Conservation (phyloP, 2,797 vertebrate species). For the Phoebastria nigripes region DNA sequence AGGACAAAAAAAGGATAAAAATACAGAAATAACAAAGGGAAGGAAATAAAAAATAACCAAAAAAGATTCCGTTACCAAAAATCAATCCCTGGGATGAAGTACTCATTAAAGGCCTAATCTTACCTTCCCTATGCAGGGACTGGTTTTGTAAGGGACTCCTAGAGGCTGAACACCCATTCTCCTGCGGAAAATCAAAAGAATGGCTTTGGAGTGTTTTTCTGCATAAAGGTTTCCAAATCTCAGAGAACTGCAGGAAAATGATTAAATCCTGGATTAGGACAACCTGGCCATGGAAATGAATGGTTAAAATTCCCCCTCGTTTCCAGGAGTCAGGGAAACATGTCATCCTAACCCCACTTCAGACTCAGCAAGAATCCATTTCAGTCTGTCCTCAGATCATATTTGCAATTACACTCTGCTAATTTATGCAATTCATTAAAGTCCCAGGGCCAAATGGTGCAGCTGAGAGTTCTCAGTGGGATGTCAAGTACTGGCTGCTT, state of each 20-base stretch:
- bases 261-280: neutral
- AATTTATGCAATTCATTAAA: slow-evolving; percentile 9
- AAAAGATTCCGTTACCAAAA: slow-evolving; percentile 54
- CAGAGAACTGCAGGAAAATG: neutral
- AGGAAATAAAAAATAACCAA: slow-evolving; percentile 69
- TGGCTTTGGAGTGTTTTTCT: neutral
- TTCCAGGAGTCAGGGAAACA: slow-evolving; percentile 3
- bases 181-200: neutral
- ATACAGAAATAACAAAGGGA: slow-evolving; percentile 29
- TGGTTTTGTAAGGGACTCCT: neutral
- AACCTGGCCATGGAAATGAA: neutral
- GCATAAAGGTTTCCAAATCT: neutral
- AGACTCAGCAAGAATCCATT: slow-evolving; percentile 5
- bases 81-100: neutral
- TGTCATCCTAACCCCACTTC: slow-evolving; percentile 14
- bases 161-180: neutral
- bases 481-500: neutral
- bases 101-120: slow-evolving; percentile 18
- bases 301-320: neutral
- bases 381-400: neutral
- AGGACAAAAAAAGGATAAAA: neutral
- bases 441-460: neutral
- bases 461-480: slow-evolving; percentile 21
- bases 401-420: slow-evolving; percentile 8
- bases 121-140: neutral